Evolutionary conservation across 2,797 vertebrate genomes (phyloP).

Genomic region (Acipenser transmontanus): DNA sequence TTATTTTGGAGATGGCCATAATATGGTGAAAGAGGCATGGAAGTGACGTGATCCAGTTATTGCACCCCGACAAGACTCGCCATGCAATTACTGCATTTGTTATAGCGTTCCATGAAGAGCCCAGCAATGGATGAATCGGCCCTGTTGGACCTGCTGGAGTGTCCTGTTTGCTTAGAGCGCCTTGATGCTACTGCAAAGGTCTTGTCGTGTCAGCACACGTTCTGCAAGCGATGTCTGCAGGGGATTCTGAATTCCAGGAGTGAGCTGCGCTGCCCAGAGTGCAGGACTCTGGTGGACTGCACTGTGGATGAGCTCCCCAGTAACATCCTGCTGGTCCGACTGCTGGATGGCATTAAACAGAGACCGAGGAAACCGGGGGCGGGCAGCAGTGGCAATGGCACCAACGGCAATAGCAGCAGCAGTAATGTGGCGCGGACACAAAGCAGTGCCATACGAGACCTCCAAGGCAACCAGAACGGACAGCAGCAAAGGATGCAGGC

Average conservation of each 20-base stretch:
- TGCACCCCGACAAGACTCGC: slow-evolving; percentile 38
- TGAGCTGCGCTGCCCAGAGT: slow-evolving; percentile 92
- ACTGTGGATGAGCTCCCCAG: slow-evolving; percentile 90
- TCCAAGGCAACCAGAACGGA: slow-evolving; percentile 56
- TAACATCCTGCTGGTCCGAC: slow-evolving; percentile 92
- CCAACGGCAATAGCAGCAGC: slow-evolving; percentile 41
- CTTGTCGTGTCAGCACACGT: slow-evolving; percentile 94
- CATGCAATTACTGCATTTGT: slow-evolving; percentile 32
- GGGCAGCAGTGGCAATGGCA: slow-evolving; percentile 36
- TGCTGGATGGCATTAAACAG: slow-evolving; percentile 96
- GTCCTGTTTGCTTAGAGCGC: slow-evolving; percentile 93
- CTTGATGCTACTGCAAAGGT: slow-evolving; percentile 94
- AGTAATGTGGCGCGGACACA: slow-evolving; percentile 52
- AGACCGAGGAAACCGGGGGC: slow-evolving; percentile 71
- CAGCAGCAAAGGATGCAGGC: slow-evolving; percentile 80
- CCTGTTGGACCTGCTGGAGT: slow-evolving; percentile 92
- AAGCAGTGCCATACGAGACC: slow-evolving; percentile 65
- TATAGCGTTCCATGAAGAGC: slow-evolving; percentile 20
- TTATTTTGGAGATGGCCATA: slow-evolving; percentile 39
- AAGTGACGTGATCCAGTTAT: slow-evolving; percentile 79
- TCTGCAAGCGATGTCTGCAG: slow-evolving; percentile 90
- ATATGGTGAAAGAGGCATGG: slow-evolving; percentile 74
- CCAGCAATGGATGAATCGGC: slow-evolving; percentile 90
- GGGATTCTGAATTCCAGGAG: slow-evolving; percentile 89
- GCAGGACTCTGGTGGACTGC: slow-evolving; percentile 87